A percentile compares a stretch with the other conserved stretches of the same genome.
phyloP scores from a whole-genome alignment of 2,113 vertebrate species.

The Proteles cristata region DNA sequence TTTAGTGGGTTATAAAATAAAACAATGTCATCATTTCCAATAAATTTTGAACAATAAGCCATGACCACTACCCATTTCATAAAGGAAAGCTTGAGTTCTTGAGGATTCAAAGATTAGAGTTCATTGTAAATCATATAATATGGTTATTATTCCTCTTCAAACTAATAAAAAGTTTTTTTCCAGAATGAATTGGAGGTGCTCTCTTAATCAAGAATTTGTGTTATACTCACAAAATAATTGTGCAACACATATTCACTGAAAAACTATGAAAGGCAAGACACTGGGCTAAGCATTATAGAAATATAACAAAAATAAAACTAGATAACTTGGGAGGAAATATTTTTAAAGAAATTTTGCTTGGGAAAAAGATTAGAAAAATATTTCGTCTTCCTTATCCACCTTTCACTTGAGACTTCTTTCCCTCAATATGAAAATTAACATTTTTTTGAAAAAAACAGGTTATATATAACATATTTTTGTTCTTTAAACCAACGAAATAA shows the following conservation, averaged over 20 bases:
- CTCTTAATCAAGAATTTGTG: slow-evolving; percentile 2
- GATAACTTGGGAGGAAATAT: background rate
- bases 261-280: background rate
- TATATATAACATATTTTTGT: slow-evolving; percentile 3
- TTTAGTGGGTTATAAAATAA: slow-evolving; percentile 7
- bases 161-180: slow-evolving; percentile 23
- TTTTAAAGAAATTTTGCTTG: background rate
- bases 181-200: background rate
- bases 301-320: slow-evolving; percentile 38
- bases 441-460: background rate
- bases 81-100: slow-evolving; percentile 1
- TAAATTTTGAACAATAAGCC: slow-evolving; percentile 1
- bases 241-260: background rate
- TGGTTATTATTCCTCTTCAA: background rate
- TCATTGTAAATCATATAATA: background rate
- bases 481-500: background rate
- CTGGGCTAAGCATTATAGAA: background rate
- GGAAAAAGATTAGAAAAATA: slow-evolving; percentile 43
- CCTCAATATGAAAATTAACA: slow-evolving; percentile 11
- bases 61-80: background rate
- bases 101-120: slow-evolving; percentile 13
- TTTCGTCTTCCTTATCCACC: slow-evolving; percentile 25
- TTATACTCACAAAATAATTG: slow-evolving; percentile 25
- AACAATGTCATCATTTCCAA: slow-evolving; percentile 43
- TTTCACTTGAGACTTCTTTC: background rate